A percentile compares a stretch with the other conserved stretches of the same genome.
These are phyloP conservation scores for Cheirogaleus medius DNA, from an alignment of 2,113 vertebrate genomes.

Conservation along the genomic window DNA sequence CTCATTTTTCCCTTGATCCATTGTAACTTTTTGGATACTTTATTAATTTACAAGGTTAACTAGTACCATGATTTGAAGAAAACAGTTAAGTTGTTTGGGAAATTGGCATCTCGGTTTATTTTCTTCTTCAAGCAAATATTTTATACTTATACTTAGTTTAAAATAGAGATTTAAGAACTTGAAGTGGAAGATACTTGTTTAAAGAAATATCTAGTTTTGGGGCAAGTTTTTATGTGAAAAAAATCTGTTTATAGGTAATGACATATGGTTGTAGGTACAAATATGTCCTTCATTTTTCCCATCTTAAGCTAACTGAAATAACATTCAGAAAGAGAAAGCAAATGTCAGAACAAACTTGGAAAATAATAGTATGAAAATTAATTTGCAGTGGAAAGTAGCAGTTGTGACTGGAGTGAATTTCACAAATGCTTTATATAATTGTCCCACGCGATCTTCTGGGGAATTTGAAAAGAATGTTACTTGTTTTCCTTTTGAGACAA, in stretches of 20 bases:
- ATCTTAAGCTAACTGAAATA: slow-evolving; percentile 11
- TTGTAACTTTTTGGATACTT: slow-evolving; percentile 10
- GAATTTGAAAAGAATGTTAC: slow-evolving; percentile 76
- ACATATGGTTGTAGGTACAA: slow-evolving; percentile 22
- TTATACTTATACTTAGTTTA: neutral
- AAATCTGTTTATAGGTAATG: slow-evolving; percentile 48
- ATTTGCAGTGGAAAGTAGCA: slow-evolving; percentile 65
- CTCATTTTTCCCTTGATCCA: neutral
- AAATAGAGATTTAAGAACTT: slow-evolving; percentile 21
- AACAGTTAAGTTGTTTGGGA: slow-evolving; percentile 26
- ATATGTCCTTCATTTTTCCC: neutral
- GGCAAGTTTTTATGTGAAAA: slow-evolving; percentile 18
- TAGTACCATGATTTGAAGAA: slow-evolving; percentile 12
- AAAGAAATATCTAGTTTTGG: slow-evolving; percentile 13
- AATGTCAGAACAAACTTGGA: slow-evolving; percentile 49
- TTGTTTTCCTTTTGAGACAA: slow-evolving; percentile 65
- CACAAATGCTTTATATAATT: slow-evolving; percentile 73
- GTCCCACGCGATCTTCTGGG: slow-evolving; percentile 47
- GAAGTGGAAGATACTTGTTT: slow-evolving; percentile 44
- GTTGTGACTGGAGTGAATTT: slow-evolving; percentile 64
- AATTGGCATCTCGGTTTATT: slow-evolving; percentile 28
- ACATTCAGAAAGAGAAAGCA: slow-evolving; percentile 53
- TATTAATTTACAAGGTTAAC: neutral
- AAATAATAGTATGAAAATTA: slow-evolving; percentile 58
- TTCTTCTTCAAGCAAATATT: slow-evolving; percentile 26